Percentiles rank a stretch among this genome's conserved stretches.
phyloP scores from a whole-genome alignment of 1,140 invertebrate species.

The Ips nitidus region DNA sequence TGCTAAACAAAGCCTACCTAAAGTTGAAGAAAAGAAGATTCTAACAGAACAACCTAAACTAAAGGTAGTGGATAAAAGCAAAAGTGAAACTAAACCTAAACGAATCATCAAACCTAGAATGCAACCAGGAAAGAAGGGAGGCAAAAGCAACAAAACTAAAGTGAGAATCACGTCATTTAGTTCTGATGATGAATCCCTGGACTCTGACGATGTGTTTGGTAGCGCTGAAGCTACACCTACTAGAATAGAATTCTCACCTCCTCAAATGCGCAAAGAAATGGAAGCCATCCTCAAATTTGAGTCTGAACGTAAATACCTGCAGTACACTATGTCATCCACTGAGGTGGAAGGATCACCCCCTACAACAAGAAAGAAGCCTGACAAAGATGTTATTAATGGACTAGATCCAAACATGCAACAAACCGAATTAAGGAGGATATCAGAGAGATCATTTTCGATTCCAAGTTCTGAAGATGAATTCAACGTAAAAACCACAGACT shows the following conservation, averaged over 20 bases:
- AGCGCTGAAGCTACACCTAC: slow-evolving; percentile 68
- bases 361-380: slow-evolving; percentile 62
- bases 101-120: slow-evolving; percentile 57
- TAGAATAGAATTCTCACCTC: slow-evolving; percentile 67
- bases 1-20: slow-evolving; percentile 35
- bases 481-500: slow-evolving; percentile 47
- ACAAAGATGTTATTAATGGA: slow-evolving; percentile 58
- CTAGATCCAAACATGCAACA: slow-evolving; percentile 61
- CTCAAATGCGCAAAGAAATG: slow-evolving; percentile 69
- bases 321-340: slow-evolving; percentile 71
- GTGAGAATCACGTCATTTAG: slow-evolving; percentile 70
- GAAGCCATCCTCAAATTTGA: slow-evolving; percentile 69
- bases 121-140: slow-evolving; percentile 57
- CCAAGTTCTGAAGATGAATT: slow-evolving; percentile 69
- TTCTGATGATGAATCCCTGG: slow-evolving; percentile 69
- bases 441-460: slow-evolving; percentile 69
- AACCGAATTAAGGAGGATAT: slow-evolving; percentile 65
- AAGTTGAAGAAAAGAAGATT: slow-evolving; percentile 36
- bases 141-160: slow-evolving; percentile 62
- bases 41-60: slow-evolving; percentile 37
- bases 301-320: slow-evolving; percentile 67
- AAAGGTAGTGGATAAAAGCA: slow-evolving; percentile 54
- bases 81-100: slow-evolving; percentile 56
- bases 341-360: slow-evolving; percentile 72
- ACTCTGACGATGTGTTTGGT: slow-evolving; percentile 72